Conservation (phyloP, 2,113 vertebrate genomes). For the Clarias magur region DNA sequence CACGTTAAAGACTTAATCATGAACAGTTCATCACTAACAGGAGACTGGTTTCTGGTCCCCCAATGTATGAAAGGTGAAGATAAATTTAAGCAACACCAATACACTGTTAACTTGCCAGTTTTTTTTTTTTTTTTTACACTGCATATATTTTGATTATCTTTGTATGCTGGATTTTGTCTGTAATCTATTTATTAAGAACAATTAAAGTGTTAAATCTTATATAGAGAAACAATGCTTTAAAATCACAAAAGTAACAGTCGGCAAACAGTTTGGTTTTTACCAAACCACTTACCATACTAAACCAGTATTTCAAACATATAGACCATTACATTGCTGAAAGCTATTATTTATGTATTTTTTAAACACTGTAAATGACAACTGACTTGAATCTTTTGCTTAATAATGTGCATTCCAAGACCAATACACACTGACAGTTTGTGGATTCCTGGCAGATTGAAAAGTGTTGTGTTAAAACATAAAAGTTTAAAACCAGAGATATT, state of each 20-base stretch:
- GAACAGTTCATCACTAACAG: too few relatives aligned
- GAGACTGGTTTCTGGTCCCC: too few relatives aligned
- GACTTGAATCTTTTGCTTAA: conserved; percentile 60
- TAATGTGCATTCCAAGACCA: conserved; percentile 54
- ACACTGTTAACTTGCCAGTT: too few relatives aligned
- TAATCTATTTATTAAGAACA: conserved; percentile 42
- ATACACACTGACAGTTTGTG: neutral
- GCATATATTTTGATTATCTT: too few relatives aligned
- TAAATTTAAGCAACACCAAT: too few relatives aligned
- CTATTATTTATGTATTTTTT: conserved; percentile 83
- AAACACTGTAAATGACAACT: conserved; percentile 74
- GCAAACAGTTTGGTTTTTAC: conserved; percentile 66
- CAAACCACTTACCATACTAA: conserved; percentile 84
- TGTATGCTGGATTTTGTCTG: conserved; percentile 67
- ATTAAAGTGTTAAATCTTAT: conserved; percentile 64
- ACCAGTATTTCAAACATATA: conserved; percentile 82
- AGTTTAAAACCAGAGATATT: conserved; percentile 8
- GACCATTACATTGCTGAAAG: conserved; percentile 84
- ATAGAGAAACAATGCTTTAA: conserved; percentile 83
- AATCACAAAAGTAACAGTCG: conserved; percentile 88
- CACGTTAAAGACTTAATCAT: too few relatives aligned
- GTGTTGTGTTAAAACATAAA: neutral
- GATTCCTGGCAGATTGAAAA: neutral
- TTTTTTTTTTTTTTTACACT: too few relatives aligned
- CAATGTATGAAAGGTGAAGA: too few relatives aligned